Base-by-base conservation (phyloP, 1,140 invertebrate genomes). In the Pogonomyrmex californicus region DNA sequence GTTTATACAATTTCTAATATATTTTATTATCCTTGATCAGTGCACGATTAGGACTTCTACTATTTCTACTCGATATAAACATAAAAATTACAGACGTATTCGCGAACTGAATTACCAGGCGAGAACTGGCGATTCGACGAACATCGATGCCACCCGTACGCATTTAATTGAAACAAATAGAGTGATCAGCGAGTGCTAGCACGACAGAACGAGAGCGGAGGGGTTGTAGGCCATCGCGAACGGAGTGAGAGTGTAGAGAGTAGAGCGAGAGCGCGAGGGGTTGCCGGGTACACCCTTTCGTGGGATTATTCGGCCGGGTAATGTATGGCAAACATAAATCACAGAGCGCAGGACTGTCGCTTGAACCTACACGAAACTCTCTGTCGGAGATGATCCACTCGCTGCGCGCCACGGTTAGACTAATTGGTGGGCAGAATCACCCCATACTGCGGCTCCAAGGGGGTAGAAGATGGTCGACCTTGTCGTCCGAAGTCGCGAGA, bases 281-380 rank as follows among this genome's bases (percentile, higher is more conserved):
- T 86, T 90, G 91, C 75, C 81, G 44, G 79, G 71, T 92, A 89
- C 88, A 94, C 93, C 94, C 93, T 94, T 94, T 94, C 93, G 91
- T 92, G 92, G 93, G 94, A 95, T 95, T 94, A 95, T 94, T 94
- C 94, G 93, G 86, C 88, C 87, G 93, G 89, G 91, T 95, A 95
- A 95, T 95, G 92, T 95, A 95, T 94, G 94, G 93, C 94, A 94
- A 94, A 94, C 93, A 94, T 94, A 95, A 95, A 95, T 95, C 94
- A 95, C 93, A 54, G 86, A 92, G 88, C 91, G 91, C 89, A 90
- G 87, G 89, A 92, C 87, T 90, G 88, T 89, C 90, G 91, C 88
- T 90, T 88, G 86, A 92, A 94, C 87, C 91, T 90, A 91, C 92
- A 90, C 87, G 90, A 91, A 93, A 93, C 90, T 92, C 91, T 89